These are phyloP conservation scores for Psilopogon haemacephalus DNA, from an alignment of 2,113 vertebrate genomes.

Conservation along the genomic window DNA sequence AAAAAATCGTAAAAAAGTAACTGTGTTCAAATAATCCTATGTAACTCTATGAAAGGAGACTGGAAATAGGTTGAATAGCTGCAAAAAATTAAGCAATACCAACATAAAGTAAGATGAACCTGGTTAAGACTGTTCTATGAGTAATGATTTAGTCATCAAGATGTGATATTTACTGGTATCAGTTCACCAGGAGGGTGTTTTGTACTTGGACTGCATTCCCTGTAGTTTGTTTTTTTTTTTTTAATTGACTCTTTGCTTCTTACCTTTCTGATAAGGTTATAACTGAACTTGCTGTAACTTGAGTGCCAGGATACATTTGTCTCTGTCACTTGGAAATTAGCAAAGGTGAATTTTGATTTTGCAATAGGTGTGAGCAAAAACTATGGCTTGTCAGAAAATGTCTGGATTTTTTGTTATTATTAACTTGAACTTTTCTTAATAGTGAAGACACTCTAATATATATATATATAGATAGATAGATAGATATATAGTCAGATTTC, in stretches of 20 bases:
- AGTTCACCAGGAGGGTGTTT: background rate
- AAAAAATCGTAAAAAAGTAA: too few species aligned
- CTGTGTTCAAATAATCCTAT: background rate
- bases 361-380: background rate
- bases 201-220: background rate
- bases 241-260: background rate
- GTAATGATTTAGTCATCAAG: background rate
- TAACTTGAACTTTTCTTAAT: background rate
- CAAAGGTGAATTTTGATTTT: background rate
- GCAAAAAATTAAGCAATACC: background rate
- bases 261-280: background rate
- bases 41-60: background rate
- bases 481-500: background rate
- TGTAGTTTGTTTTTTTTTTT: too few species aligned
- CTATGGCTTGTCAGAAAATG: background rate
- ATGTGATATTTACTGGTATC: background rate
- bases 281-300: background rate
- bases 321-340: background rate
- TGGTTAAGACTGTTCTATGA: background rate
- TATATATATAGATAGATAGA: too few species aligned
- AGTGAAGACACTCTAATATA: background rate
- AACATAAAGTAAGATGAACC: background rate
- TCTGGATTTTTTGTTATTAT: background rate
- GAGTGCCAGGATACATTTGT: background rate
- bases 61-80: background rate